A percentile compares a stretch with the other conserved stretches of the same genome.
These are phyloP conservation scores for Proisotoma minuta DNA, from an alignment of 2,888 invertebrate species.

Conservation along the genomic window DNA sequence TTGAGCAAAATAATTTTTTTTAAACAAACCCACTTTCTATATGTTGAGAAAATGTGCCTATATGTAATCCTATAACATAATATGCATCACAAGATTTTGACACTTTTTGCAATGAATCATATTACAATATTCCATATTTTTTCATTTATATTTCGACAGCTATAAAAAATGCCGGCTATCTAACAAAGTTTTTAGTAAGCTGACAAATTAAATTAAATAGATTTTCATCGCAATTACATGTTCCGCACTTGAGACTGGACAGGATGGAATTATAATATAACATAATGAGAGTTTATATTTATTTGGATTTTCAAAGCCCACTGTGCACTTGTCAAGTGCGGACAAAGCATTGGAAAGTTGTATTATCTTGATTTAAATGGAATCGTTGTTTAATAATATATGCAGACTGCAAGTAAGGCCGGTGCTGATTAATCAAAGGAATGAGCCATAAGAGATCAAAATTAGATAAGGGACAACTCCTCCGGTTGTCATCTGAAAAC, in stretches of 20 bases:
- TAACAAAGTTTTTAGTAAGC: too few relatives aligned
- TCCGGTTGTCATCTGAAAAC: constrained; percentile 40
- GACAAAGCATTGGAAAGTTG: constrained; percentile 9
- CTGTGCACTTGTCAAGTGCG: background rate
- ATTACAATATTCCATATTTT: background rate
- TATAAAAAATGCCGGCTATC: too few relatives aligned
- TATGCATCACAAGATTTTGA: background rate
- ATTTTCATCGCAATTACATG: background rate
- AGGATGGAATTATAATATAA: too few relatives aligned
- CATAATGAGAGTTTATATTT: too few relatives aligned
- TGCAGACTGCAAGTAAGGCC: constrained; percentile 8
- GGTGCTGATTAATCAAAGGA: constrained; percentile 43
- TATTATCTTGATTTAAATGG: constrained; percentile 5
- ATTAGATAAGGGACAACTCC: constrained; percentile 38
- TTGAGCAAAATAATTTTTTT: background rate
- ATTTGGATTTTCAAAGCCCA: too few relatives aligned
- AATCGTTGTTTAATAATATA: constrained; percentile 7
- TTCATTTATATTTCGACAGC: background rate
- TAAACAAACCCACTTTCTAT: background rate
- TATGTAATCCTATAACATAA: background rate
- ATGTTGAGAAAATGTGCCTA: background rate
- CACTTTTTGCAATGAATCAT: background rate
- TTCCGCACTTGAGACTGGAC: too few relatives aligned
- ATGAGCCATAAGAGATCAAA: constrained; percentile 31
- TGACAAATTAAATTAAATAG: too few relatives aligned